Percentiles rank a stretch among this genome's conserved stretches.
Conservation (phyloP, 2,113 vertebrate species). For the Cyanoramphus novaezelandiae region DNA sequence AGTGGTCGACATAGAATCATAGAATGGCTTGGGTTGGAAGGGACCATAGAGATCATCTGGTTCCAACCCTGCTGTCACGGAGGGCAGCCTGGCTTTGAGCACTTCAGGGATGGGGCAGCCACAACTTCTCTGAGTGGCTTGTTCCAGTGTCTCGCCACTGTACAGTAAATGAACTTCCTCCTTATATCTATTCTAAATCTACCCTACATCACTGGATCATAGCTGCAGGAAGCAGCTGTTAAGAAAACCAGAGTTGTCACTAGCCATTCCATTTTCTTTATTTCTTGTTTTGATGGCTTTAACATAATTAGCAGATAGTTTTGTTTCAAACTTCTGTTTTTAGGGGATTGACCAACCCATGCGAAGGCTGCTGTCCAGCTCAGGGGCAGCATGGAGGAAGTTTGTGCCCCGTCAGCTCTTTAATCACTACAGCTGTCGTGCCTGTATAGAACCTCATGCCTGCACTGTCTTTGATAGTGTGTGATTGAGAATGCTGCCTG, state of each 20-base stretch:
- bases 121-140: neutral
- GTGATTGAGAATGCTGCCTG: neutral
- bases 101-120: neutral
- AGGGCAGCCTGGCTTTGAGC: neutral
- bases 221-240: neutral
- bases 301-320: neutral
- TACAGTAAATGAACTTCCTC: neutral
- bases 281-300: neutral
- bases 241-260: neutral
- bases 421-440: neutral
- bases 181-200: neutral
- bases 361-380: neutral
- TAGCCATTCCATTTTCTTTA: neutral
- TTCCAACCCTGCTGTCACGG: neutral
- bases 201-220: neutral
- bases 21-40: neutral
- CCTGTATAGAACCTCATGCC: neutral
- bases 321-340: neutral
- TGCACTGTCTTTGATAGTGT: neutral
- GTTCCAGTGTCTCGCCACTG: neutral
- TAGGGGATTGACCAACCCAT: neutral
- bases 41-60: neutral
- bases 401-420: neutral
- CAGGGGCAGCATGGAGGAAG: neutral
- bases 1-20: neutral